phyloP scores from a whole-genome alignment of 2,797 vertebrate genomes.

The Lithobates sylvaticus region DNA sequence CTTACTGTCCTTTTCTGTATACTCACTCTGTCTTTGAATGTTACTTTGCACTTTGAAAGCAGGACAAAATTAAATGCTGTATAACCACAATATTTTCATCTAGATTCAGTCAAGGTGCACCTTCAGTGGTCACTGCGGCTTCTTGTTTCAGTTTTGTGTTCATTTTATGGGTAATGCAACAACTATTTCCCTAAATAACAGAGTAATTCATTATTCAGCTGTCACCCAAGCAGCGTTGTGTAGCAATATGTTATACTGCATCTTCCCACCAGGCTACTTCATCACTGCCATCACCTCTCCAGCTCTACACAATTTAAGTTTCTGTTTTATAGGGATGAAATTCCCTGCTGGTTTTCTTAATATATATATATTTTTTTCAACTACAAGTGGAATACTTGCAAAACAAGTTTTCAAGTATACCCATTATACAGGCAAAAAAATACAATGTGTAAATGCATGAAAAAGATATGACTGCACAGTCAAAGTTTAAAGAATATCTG shows the following conservation, averaged over 20 bases:
- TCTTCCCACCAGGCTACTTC: constrained; percentile 41
- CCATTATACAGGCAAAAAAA: background rate
- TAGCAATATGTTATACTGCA: constrained; percentile 43
- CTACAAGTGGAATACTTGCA: background rate
- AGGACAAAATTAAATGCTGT: constrained; percentile 3
- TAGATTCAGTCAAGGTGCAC: background rate
- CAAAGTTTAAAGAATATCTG: background rate
- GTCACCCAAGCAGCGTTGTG: constrained; percentile 13
- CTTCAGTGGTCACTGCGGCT: background rate
- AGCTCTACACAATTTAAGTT: background rate
- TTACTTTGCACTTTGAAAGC: background rate
- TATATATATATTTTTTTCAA: constrained; percentile 4
- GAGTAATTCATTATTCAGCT: constrained; percentile 40
- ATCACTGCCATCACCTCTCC: constrained; percentile 27
- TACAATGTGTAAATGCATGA: background rate
- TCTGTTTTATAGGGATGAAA: background rate
- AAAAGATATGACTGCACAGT: background rate
- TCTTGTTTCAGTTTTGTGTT: background rate
- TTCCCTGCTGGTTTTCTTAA: constrained; percentile 28
- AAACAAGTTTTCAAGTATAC: background rate
- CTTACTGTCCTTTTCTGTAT: no score
- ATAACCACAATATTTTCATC: background rate
- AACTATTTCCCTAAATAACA: constrained; percentile 53
- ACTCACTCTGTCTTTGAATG: no score
- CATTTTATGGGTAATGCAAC: background rate